Conservation (phyloP, 2,113 vertebrate species). For the Etia nguti region DNA sequence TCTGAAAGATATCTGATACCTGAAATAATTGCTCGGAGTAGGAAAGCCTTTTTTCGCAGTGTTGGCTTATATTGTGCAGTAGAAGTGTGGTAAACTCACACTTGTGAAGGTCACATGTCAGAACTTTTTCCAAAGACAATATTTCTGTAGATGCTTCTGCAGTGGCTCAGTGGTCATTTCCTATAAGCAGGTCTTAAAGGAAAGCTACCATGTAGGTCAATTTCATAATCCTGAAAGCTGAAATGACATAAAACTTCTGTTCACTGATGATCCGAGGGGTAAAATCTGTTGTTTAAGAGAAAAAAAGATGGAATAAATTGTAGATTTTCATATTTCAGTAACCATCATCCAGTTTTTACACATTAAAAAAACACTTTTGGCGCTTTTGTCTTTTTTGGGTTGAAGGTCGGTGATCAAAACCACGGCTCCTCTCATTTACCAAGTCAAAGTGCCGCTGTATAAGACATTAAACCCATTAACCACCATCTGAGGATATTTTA, state of each 20-base stretch:
- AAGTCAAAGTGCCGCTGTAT: not conserved
- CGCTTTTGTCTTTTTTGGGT: not conserved
- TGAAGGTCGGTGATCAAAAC: not conserved
- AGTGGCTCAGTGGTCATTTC: not conserved
- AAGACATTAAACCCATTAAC: not conserved
- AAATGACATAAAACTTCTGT: not conserved
- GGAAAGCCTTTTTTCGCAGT: not conserved
- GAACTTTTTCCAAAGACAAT: not conserved
- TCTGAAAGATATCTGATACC: not conserved
- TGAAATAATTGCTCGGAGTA: not conserved
- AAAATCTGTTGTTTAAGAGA: not conserved
- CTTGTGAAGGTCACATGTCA: not conserved
- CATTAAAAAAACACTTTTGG: not conserved
- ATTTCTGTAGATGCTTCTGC: not conserved
- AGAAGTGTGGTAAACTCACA: not conserved
- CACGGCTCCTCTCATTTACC: not conserved
- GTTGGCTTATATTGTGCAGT: not conserved
- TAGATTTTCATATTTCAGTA: not conserved
- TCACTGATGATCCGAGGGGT: not conserved
- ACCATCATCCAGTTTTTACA: not conserved
- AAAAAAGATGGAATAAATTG: not conserved
- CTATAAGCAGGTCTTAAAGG: not conserved
- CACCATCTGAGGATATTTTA: not conserved
- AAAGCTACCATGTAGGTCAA: not conserved
- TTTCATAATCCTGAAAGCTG: not conserved